Evolutionary conservation across 2,113 vertebrate species (phyloP).

Genomic region (Pavo muticus): DNA sequence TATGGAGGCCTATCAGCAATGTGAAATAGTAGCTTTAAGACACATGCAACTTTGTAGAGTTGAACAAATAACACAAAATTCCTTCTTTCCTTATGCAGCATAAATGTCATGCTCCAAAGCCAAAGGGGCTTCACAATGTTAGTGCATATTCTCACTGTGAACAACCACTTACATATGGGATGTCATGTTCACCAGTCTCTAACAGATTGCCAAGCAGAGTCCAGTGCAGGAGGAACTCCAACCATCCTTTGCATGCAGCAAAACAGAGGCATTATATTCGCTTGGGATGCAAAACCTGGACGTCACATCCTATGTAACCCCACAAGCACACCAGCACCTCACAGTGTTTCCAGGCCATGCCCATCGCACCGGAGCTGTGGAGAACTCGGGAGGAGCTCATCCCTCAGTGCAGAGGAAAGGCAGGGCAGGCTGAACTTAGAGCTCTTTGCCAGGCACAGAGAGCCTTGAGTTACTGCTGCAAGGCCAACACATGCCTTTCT

Average conservation of each 20-base stretch:
- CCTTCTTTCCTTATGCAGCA: background rate
- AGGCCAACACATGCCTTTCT: background rate
- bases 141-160: background rate
- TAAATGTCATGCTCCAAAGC: background rate
- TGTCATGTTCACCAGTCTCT: background rate
- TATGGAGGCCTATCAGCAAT: background rate
- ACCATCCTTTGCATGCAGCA: background rate
- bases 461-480: background rate
- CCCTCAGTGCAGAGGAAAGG: too few relatives aligned
- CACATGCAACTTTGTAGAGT: background rate
- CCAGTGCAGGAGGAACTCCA: background rate
- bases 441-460: background rate
- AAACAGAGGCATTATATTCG: background rate
- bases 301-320: rapidly evolving
- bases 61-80: background rate
- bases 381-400: background rate
- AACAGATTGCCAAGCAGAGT: background rate
- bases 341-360: rapidly evolving
- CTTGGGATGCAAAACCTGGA: background rate
- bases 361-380: background rate
- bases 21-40: background rate
- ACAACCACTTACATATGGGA: background rate
- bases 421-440: background rate
- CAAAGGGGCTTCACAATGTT: background rate
- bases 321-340: background rate